A percentile compares a stretch with the other conserved stretches of the same genome.
Evolutionary conservation across 2,113 vertebrate genomes (phyloP).

Genomic region (Lichenostomus cassidix): DNA sequence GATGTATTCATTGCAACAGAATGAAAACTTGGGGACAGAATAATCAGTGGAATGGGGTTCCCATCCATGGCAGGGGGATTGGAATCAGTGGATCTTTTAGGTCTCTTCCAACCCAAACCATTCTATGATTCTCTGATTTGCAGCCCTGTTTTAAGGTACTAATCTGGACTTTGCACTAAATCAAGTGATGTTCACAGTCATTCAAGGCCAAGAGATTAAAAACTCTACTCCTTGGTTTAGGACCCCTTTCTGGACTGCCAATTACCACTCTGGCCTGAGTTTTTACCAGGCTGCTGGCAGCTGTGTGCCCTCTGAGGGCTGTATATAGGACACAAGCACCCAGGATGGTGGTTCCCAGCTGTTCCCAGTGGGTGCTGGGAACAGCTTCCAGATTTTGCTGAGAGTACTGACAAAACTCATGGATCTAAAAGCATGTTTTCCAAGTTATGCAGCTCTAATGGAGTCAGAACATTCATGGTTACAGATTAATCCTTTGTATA

Average conservation of each 20-base stretch:
- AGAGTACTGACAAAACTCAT: background rate
- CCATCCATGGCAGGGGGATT: fast-evolving
- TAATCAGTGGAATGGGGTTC: background rate
- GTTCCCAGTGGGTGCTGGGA: background rate
- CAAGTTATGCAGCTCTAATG: background rate
- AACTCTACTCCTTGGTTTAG: background rate
- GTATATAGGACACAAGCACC: background rate
- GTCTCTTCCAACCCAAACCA: background rate
- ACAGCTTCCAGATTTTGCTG: background rate
- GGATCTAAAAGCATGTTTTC: background rate
- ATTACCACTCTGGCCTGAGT: background rate
- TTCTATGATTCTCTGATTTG: background rate
- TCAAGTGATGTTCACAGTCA: fast-evolving
- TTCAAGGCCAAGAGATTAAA: background rate
- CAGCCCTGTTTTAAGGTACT: background rate
- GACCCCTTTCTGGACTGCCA: background rate
- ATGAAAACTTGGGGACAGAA: background rate
- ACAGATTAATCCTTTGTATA: background rate
- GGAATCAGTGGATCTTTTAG: background rate
- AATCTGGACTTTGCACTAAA: background rate
- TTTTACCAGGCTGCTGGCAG: background rate
- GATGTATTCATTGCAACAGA: background rate
- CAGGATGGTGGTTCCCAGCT: background rate
- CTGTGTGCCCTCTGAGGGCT: background rate
- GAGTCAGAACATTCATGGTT: background rate